These are phyloP conservation scores for Tetrax tetrax DNA, from an alignment of 2,113 vertebrate genomes.

Conservation along the genomic window DNA sequence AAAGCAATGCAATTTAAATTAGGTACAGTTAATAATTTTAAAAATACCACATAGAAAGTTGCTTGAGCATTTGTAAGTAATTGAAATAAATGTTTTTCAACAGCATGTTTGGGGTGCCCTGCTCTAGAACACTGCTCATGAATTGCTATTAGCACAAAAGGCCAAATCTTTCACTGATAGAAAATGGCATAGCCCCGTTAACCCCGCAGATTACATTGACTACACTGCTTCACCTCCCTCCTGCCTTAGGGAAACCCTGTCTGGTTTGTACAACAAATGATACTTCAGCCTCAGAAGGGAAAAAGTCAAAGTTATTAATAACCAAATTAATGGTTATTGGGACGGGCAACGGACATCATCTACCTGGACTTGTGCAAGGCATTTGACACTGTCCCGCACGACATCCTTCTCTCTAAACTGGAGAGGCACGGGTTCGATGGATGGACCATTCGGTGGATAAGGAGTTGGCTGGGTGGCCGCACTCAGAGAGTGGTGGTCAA, in stretches of 20 bases:
- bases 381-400: no score
- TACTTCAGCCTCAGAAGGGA: neutral
- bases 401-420: no score
- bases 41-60: neutral
- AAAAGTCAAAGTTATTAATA: neutral
- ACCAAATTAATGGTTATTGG: no score
- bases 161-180: neutral
- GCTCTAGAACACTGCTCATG: neutral
- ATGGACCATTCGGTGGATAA: no score
- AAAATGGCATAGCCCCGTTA: neutral
- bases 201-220: neutral
- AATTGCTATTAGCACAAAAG: neutral
- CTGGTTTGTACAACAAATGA: neutral
- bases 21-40: neutral
- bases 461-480: no score
- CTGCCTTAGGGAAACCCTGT: neutral
- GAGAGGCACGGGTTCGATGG: no score
- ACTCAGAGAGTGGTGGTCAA: no score
- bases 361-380: no score
- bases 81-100: neutral
- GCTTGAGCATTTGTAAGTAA: neutral
- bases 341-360: no score
- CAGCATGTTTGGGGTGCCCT: neutral
- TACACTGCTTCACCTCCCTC: neutral
- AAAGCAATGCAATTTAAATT: neutral